Evolutionary conservation across 2,888 invertebrate species (phyloP).

Genomic region (Agriotes lineatus): DNA sequence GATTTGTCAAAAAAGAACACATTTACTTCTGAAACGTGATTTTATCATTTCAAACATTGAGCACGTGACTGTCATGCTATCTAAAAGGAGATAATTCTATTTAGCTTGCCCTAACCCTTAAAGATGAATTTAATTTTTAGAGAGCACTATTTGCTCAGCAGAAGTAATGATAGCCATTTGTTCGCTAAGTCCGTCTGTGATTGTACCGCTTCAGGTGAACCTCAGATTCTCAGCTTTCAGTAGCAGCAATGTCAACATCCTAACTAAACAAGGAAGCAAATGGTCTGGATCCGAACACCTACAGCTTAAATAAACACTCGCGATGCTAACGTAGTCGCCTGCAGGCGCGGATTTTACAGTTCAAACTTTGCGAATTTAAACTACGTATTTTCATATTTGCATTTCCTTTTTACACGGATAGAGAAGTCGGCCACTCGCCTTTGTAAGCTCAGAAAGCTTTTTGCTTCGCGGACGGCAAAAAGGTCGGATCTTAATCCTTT

Average conservation of each 20-base stretch:
- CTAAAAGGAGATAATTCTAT: too few relatives aligned
- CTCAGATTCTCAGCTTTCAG: neutral
- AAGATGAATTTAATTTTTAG: too few relatives aligned
- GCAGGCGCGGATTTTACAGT: neutral
- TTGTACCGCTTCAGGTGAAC: neutral
- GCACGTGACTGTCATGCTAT: too few relatives aligned
- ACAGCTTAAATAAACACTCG: constrained; percentile 1
- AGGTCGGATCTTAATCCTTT: neutral
- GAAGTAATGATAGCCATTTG: neutral
- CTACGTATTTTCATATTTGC: constrained; percentile 3
- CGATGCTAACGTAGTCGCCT: neutral
- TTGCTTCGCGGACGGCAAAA: neutral
- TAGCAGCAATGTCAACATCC: neutral
- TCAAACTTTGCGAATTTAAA: neutral
- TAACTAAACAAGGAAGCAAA: constrained; percentile 2
- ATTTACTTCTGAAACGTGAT: too few relatives aligned
- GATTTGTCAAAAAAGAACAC: too few relatives aligned
- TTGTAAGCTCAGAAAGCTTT: constrained; percentile 1
- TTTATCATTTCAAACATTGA: too few relatives aligned
- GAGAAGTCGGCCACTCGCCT: neutral
- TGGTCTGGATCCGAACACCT: neutral
- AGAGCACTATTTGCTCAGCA: too few relatives aligned
- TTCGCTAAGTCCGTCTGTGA: too few relatives aligned
- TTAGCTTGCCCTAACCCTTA: too few relatives aligned
- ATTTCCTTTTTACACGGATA: neutral